Base-by-base conservation (phyloP, 2,888 invertebrate species). In the Platycheirus albimanus region DNA sequence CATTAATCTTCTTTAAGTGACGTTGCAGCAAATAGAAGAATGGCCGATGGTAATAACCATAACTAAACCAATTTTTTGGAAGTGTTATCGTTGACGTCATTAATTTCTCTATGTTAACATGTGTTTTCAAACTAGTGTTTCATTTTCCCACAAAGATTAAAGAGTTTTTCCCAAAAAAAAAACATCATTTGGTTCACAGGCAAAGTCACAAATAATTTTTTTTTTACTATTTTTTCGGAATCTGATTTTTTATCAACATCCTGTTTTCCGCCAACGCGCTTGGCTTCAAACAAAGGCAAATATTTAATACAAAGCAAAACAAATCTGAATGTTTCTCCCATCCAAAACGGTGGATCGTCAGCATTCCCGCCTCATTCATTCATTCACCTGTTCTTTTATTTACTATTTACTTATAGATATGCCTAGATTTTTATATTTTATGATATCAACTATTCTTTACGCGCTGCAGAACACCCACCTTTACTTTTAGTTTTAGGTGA, bases 311-410 rank as follows among this genome's bases (percentile, higher is more conserved):
- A 58, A 24, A 36, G 47, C 58, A 41, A 11, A 45, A 43, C 5
- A 41, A 61, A 75, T 71, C 69, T 56, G 70, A 66, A 70, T 43
- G 41, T 72, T 54, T 78, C 66, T 71, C 71, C 64, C 66, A 76
- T 58, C 5, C 24, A 24, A 4, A 4, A 6, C 6, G 24, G 3
- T 24, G 30, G 61, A 47, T 56, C 74, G 47, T 47, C 66, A 41
- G 17, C 51, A 52, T 47, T 28, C 58, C 38, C 66, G 54, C 64
- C 66, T 67, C 77, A 78, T 78, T 74, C 72, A 78, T 78, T 74
- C 72, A 72, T 83, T 83, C 83, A 83, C 78, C 83, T 83, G 83
- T 72, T 75, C 15, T 61, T 71, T 63, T 78, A 69, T 78, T 83
- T 83, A 69, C 78, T 58, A 78, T 83, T 61, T 72, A 66, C 33